These are phyloP conservation scores for Micromys minutus DNA, from an alignment of 2,113 vertebrate species.

Conservation along the genomic window DNA sequence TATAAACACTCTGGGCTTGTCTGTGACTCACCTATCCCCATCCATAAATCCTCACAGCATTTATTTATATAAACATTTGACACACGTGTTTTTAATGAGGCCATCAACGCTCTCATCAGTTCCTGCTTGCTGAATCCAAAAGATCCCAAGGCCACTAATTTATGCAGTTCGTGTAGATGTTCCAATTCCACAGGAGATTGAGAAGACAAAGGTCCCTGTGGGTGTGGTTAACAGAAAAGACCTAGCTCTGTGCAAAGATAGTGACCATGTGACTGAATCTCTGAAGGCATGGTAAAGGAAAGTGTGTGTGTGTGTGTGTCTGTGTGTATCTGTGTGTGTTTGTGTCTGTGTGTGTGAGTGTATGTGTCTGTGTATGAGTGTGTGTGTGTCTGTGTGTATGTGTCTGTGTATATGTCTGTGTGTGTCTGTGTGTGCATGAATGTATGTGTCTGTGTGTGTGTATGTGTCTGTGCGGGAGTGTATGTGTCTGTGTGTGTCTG, in stretches of 20 bases:
- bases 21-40: not conserved
- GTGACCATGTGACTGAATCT: not conserved
- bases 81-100: not conserved
- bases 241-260: not conserved
- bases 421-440: too few species aligned
- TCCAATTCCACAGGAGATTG: not conserved
- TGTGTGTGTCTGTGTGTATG: not conserved
- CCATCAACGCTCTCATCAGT: not conserved
- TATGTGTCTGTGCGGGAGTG: too few species aligned
- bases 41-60: not conserved
- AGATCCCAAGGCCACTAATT: not conserved
- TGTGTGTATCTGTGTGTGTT: not conserved
- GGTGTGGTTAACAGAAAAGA: not conserved
- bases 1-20: not conserved
- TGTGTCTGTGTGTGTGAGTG: not conserved
- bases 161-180: not conserved
- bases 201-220: not conserved
- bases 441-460: too few species aligned
- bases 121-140: not conserved
- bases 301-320: not conserved
- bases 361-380: not conserved
- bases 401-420: too few species aligned
- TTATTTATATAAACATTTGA: not conserved
- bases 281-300: not conserved
- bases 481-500: too few species aligned